phyloP scores from a whole-genome alignment of 2,797 vertebrate species.

The Phataginus tricuspis region DNA sequence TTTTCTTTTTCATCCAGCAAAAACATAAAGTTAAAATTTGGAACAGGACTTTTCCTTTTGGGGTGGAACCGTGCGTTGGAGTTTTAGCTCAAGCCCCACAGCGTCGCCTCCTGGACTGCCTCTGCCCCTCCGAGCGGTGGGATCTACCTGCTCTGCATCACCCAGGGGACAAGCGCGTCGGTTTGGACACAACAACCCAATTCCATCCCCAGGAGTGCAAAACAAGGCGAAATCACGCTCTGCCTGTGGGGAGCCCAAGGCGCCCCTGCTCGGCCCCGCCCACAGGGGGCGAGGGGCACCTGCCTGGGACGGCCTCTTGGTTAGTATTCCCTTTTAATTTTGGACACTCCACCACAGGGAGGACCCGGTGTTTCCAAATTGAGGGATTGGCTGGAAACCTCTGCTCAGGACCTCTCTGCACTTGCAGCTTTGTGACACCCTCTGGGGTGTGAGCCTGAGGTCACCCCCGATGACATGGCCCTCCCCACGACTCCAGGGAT shows the following conservation, averaged over 20 bases:
- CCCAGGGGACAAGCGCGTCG: accelerated
- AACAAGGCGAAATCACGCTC: too few relatives aligned
- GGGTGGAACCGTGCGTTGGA: too few relatives aligned
- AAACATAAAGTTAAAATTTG: neutral
- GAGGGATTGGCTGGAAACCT: neutral
- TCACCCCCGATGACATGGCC: too few relatives aligned
- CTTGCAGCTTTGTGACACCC: neutral
- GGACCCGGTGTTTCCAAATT: neutral
- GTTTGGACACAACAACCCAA: neutral
- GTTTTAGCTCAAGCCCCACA: too few relatives aligned
- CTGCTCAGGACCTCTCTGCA: neutral
- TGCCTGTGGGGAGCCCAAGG: too few relatives aligned
- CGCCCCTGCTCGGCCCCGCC: too few relatives aligned
- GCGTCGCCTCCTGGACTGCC: neutral
- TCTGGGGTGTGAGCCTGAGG: neutral
- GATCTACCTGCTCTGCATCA: neutral
- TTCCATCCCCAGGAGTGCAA: neutral
- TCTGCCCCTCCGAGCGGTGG: too few relatives aligned
- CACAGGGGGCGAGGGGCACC: neutral
- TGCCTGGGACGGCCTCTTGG: accelerated
- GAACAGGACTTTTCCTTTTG: neutral
- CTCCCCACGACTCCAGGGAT: too few relatives aligned
- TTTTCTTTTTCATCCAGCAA: neutral
- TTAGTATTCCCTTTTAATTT: accelerated
- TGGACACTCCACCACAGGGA: neutral